Evolutionary conservation across 2,113 vertebrate genomes (phyloP), one percentile per base, ranked within the genome.

Genomic region (Tricholaema leucomelas): DNA sequence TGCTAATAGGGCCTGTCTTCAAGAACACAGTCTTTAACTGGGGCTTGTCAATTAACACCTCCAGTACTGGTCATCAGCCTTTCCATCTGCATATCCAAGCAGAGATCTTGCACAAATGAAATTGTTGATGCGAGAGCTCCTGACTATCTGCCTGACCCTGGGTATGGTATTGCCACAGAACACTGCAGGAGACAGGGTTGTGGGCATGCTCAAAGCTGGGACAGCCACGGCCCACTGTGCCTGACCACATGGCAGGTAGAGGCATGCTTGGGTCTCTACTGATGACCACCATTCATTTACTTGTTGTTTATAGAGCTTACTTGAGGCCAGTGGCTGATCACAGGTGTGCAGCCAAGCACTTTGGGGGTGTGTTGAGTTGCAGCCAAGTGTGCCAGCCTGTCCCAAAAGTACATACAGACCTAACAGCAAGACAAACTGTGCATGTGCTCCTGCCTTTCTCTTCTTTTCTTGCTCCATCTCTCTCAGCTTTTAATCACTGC

Each of bases 201-300:
- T 12, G 25, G 40, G 24, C 0, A 0, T 63, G 38, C 48, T 52
- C 33, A 42, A 28, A 0, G 2, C 19, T 73, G 69, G 40, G 54
- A 58, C 21, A 88, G 46, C 72, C 55, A 42, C 1, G 3, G 74
- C 33, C 58, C 78, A 67, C 36, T 27, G 63, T 65, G 54, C 38
- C 54, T 64, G 55, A 73, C 72, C 21, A 8, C 31, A 4, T 0
- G 4, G 79, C 42, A n/a, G 60, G 24, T 2, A 66, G 36, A 50
- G 4, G 4, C 36, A 70, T 0, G 0, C 27, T 18, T 55, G 60
- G 15, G 11, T 33, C 60, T 50, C 14, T 59, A 65, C 80, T 93
- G 54, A 59, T 48, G 76, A 59, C 46, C 54, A 60, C 23, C 12
- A 15, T 16, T 46, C 10, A 30, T 56, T 63, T 59, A 56, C 28